Base-by-base conservation (phyloP, 2,113 vertebrate genomes). In the Ictidomys tridecemlineatus region DNA sequence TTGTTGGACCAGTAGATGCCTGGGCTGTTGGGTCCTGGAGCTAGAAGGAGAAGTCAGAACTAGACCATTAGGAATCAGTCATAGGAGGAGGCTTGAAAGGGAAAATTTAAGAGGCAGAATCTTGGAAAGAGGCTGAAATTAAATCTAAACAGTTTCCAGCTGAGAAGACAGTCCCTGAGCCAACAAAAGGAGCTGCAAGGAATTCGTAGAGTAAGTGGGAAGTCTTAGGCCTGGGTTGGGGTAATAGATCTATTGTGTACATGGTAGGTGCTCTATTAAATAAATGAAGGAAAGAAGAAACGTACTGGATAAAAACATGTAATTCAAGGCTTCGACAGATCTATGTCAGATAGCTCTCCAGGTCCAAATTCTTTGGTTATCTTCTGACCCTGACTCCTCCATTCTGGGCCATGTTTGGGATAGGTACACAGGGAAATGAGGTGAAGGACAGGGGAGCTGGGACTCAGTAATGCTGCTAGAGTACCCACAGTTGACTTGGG, bases 61-160 rank as follows among this genome's bases (percentile, higher is more conserved):
- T 73, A 32, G 14, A 76, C 28, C 18, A 42, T 12, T n/a, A 45
- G 6, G 51, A 73, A 30, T 18, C 70, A 78, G 39, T 72, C 67
- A 83, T 83, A 51, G 45, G 78, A 80, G 72, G 28, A 85, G 45
- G 45, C 51, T 24, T 34, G 12, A 37, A 8, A 18, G 10, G 24
- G 28, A 61, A 28, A 24, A n/a, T 42, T 70, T 76, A 80, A 88
- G 67, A 89, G 79, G 58, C 86, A 72, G 48, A 70, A 78, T 83
- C 72, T 83, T 58, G 56, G 39, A 42, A 77, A 92, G 69, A 85
- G 42, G 69, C 39, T 85, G 37, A 94, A 95, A 80, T 94, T 32
- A 89, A 92, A 89, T 22, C 28, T 83, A 42, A 83, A 56, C 56
- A 94, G n/a, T 63, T 12, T 67, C 20, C 1, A 8, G 61, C 12